Evolutionary conservation across 1,140 invertebrate species (phyloP), one percentile per base, ranked within the genome.

Genomic region (Pentalonia nigronervosa): DNA sequence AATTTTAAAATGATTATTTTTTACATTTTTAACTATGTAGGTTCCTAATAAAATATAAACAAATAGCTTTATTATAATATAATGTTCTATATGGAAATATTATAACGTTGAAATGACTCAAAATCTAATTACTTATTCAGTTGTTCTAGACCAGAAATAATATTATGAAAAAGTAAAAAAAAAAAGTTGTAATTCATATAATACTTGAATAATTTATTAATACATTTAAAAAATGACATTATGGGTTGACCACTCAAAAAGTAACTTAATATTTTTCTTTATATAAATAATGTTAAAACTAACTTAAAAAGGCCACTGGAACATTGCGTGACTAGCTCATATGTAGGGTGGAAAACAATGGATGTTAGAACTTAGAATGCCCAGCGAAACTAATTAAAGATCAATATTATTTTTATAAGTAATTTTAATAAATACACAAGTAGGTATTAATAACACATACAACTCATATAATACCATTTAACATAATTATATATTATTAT

Each of bases 311-410:
- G 14, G 8, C 20, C 20, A 23, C 34, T 41, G 50, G 2, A 36
- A 90, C 21, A 11, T 89, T 56, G 88, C 88, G 88, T 89, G 88
- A 89, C 88, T 89, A 30, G 7, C 8, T 89, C 36, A 7, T 56
- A 53, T 56, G 20, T 56, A 56, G 87, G 41, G 50, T 50, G 21
- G 6, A 34, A 34, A 41, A 36, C 50, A 41, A 21, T 30, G 50
- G 50, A 56, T 56, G 34, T 89, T 56, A 56, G 50, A 89, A 56
- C 25, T 56, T 36, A 56, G 34, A 21, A 56, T 56, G 50, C 53
- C 34, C 17, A n/a, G 36, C 2, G 1, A 89, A 90, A 25, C 36
- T 25, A 90, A 60, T 56, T 36, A 90, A 56, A 56, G 88, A 90
- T 90, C 50, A 60, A 60, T 90, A 90, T 30, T 60, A 56, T 53